These are phyloP conservation scores for Syngnathoides biaculeatus DNA, from an alignment of 2,113 vertebrate species.

Conservation along the genomic window DNA sequence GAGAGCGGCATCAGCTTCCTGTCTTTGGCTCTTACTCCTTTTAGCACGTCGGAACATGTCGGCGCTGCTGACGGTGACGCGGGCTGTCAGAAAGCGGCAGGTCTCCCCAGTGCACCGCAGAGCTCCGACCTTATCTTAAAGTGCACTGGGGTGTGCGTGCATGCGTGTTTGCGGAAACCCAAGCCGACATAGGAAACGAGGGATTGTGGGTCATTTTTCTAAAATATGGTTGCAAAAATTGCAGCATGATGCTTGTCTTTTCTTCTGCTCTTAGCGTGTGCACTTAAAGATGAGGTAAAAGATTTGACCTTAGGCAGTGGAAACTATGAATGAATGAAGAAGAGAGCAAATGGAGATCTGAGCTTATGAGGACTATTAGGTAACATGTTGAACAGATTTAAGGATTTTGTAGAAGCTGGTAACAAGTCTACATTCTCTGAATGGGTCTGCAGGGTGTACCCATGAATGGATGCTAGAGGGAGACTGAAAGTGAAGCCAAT, in stretches of 20 bases:
- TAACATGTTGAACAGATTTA: slow-evolving; percentile 28
- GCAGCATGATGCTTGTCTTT: slow-evolving; percentile 19
- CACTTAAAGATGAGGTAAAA: slow-evolving; percentile 31
- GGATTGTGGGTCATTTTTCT: slow-evolving; percentile 43
- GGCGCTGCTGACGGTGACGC: slow-evolving; percentile 17
- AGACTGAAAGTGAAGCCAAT: slow-evolving; percentile 40
- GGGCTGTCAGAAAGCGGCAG: slow-evolving; percentile 25
- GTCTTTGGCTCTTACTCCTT: slow-evolving; percentile 41
- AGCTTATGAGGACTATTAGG: slow-evolving; percentile 25
- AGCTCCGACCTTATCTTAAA: slow-evolving; percentile 26
- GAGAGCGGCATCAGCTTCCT: neutral
- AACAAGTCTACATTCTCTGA: slow-evolving; percentile 4
- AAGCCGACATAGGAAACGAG: slow-evolving; percentile 26
- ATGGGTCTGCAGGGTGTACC: slow-evolving; percentile 16
- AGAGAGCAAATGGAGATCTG: slow-evolving; percentile 5
- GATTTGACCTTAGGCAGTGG: slow-evolving; percentile 32
- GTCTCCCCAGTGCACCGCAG: slow-evolving; percentile 20
- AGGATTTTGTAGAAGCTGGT: neutral
- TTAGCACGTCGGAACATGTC: slow-evolving; percentile 62
- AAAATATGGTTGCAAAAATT: slow-evolving; percentile 17
- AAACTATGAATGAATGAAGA: slow-evolving; percentile 17
- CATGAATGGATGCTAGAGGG: slow-evolving; percentile 37
- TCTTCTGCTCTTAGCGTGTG: neutral
- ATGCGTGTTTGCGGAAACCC: slow-evolving; percentile 22
- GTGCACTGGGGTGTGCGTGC: slow-evolving; percentile 11